Conservation (phyloP, 2,797 vertebrate genomes). For the Percopsis omiscomaycus region DNA sequence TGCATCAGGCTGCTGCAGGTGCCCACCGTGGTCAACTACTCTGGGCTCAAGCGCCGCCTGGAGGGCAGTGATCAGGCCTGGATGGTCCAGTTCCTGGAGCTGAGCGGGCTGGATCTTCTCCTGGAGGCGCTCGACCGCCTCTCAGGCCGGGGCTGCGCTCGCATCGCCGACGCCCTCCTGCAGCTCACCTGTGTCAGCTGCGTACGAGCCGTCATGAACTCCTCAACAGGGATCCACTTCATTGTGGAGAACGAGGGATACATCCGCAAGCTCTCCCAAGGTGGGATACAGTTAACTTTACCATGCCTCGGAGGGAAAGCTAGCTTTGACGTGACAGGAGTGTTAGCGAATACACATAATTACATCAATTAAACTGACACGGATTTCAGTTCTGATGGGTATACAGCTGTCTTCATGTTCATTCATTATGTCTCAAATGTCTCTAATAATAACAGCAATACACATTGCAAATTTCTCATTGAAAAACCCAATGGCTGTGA, state of each 20-base stretch:
- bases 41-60: slow-evolving; percentile 90
- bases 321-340: too few relatives aligned
- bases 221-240: slow-evolving; percentile 89
- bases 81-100: slow-evolving; percentile 98
- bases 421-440: background rate
- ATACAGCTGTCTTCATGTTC: background rate
- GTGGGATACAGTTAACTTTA: slow-evolving; percentile 61
- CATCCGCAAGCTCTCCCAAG: slow-evolving; percentile 93
- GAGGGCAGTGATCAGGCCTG: slow-evolving; percentile 89
- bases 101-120: slow-evolving; percentile 92
- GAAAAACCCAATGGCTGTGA: background rate
- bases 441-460: too few relatives aligned
- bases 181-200: slow-evolving; percentile 97
- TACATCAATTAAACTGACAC: too few relatives aligned
- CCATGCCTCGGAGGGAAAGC: too few relatives aligned
- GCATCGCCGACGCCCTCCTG: slow-evolving; percentile 90
- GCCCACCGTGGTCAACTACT: slow-evolving; percentile 95
- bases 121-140: slow-evolving; percentile 93
- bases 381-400: background rate
- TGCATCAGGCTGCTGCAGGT: slow-evolving; percentile 94
- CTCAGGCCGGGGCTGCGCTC: slow-evolving; percentile 89
- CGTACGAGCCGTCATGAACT: slow-evolving; percentile 94
- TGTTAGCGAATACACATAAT: too few relatives aligned
- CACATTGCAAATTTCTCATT: background rate
- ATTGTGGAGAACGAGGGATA: slow-evolving; percentile 95